Evolutionary conservation across 2,888 invertebrate species (phyloP), one percentile per base, ranked within the genome.

Genomic region (Leucoptera coffeella): DNA sequence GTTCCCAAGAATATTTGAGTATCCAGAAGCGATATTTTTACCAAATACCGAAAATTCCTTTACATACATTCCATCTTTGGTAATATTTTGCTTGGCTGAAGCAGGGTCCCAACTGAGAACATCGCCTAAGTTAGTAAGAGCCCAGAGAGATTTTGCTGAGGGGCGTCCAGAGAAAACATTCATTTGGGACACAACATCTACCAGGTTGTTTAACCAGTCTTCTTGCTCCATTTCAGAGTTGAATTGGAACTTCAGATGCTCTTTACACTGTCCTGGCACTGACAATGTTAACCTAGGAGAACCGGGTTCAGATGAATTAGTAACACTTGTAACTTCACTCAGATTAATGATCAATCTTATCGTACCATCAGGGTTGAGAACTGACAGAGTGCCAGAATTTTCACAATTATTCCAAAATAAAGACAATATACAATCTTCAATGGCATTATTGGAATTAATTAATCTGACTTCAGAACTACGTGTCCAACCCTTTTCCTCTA

Each of bases 401-500:
- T 84, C 73, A 29, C 75, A 74, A 22, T 80, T 77, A 41, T 88
- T 81, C 86, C 89, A 88, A 55, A 88, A 89, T 29, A 90, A 55
- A 43, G 89, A 87, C 26, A 90, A 64, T 31, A 84, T 72, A 44
- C 87, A 86, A 40, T 89, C 88, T 39, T 85, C 82, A 46, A 76
- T 79, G 19, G 69, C 55, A 30, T 67, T 64, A 38, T 55, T 73
- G 14, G 57, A 45, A 43, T 65, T 61, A 26, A 76, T 69, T 35
- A 83, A 78, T 41, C 85, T 77, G 1, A 85, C 83, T 54, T 89
- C 85, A 22, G 86, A 87, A 31, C 82, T 82, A 43, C 90, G 85
- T 1, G 86, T 77, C 89, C 91, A 92, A 0, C 89, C 89, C 12
- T 84, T 82, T 43, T 84, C 82, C 57, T 90, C 89, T 27, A 90